Evolutionary conservation across 2,888 invertebrate species (phyloP).

Genomic region (Amiota mariae): DNA sequence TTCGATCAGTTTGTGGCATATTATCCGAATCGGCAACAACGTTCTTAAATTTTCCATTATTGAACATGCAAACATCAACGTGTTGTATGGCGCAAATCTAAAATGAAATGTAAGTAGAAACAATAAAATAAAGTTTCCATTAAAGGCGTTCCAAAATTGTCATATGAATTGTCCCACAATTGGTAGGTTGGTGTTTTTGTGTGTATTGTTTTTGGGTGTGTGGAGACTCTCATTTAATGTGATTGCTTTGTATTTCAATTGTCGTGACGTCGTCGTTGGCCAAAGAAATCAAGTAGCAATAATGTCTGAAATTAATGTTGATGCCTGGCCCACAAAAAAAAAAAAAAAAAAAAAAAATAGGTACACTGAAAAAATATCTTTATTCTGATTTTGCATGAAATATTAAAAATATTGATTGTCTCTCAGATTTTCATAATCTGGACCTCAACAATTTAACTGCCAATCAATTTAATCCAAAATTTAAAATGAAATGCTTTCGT

Average conservation of each 20-base stretch:
- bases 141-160: background rate
- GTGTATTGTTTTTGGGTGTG: background rate
- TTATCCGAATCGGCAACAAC: constrained; percentile 83
- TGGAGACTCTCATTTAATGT: constrained; percentile 19
- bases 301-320: constrained; percentile 26
- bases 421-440: too few species aligned
- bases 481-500: too few species aligned
- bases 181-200: background rate
- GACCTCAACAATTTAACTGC: too few species aligned
- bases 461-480: too few species aligned
- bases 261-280: background rate
- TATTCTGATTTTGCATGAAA: too few species aligned
- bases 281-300: constrained; percentile 24
- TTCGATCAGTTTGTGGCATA: constrained; percentile 69
- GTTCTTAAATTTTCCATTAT: constrained; percentile 94
- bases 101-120: constrained; percentile 28
- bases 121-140: background rate
- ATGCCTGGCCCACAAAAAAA: background rate
- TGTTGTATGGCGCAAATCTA: constrained; percentile 90
- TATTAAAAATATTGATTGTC: too few species aligned
- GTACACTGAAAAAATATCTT: too few species aligned
- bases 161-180: background rate
- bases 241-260: constrained; percentile 14
- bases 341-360: background rate
- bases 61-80: constrained; percentile 95